These are phyloP conservation scores for Calcarius lapponicus DNA, from an alignment of 2,797 vertebrate species.

Conservation along the genomic window DNA sequence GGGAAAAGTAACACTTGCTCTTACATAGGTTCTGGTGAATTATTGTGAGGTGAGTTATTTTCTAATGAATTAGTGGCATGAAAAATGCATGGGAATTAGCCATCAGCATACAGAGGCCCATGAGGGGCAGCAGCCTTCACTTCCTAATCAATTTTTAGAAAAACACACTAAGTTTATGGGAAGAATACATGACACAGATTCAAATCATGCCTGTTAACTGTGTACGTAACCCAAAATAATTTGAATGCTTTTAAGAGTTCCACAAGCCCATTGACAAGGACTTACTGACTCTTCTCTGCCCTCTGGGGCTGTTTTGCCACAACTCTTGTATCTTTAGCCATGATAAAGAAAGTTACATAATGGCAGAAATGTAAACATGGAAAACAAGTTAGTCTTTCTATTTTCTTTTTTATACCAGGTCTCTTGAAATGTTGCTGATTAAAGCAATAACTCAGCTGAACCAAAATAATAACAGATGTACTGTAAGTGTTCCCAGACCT, in stretches of 20 bases:
- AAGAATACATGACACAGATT: not conserved
- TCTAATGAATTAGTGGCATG: not conserved
- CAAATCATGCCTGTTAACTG: not conserved
- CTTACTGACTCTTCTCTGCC: not conserved
- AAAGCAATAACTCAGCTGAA: conserved; percentile 66
- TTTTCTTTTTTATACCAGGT: not conserved
- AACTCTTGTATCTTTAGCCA: not conserved
- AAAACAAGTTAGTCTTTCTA: conserved; percentile 20
- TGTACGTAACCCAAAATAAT: not conserved
- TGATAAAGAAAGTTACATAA: not conserved
- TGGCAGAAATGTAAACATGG: not conserved
- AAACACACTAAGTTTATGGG: not conserved
- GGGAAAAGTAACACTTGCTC: not conserved
- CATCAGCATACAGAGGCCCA: not conserved
- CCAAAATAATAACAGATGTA: conserved; percentile 75
- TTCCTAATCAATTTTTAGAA: not conserved
- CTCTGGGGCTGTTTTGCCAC: not conserved
- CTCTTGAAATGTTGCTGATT: conserved; percentile 64
- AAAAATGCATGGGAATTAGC: not conserved
- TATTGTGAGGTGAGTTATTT: not conserved
- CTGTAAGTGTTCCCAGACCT: conserved; percentile 69
- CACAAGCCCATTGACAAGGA: not conserved
- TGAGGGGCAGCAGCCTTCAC: not conserved
- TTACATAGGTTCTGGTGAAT: not conserved
- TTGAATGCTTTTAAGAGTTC: not conserved